Percentiles rank a stretch among this genome's conserved stretches.
phyloP scores from a whole-genome alignment of 2,888 invertebrate species.

The Hirtodrosophila trivittata region DNA sequence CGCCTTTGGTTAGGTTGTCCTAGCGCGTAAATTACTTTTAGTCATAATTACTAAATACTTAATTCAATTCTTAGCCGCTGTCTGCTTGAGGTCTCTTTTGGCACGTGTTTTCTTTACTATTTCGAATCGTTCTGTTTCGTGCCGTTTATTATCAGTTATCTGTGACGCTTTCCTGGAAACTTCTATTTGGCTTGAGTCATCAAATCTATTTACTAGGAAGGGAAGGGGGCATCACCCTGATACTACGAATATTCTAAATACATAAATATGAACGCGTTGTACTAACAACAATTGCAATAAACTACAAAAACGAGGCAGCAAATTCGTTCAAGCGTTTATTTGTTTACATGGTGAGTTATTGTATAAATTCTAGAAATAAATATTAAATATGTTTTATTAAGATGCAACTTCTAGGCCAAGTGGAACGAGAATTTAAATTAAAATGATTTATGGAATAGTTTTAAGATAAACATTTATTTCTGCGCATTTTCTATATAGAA shows the following conservation, averaged over 20 bases:
- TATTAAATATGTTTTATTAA: background rate
- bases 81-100: background rate
- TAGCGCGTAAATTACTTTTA: conserved; percentile 52
- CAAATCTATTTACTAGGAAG: conserved; percentile 21
- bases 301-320: background rate
- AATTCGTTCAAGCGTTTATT: conserved; percentile 2
- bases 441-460: too few relatives aligned
- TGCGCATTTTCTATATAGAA: too few relatives aligned
- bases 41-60: conserved; percentile 18
- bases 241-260: too few relatives aligned
- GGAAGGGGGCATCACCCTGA: background rate
- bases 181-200: conserved; percentile 23
- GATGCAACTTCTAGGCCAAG: background rate
- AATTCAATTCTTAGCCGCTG: conserved; percentile 2
- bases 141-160: conserved; percentile 19
- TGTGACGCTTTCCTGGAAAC: conserved; percentile 17
- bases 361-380: background rate
- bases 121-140: conserved; percentile 8
- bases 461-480: too few relatives aligned
- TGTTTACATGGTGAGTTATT: conserved; percentile 49
- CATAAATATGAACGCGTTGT: background rate
- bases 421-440: background rate
- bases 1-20: conserved; percentile 69
- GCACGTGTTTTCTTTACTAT: conserved; percentile 43
- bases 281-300: conserved; percentile 1